A percentile compares a stretch with the other conserved stretches of the same genome.
Evolutionary conservation across 2,888 invertebrate species (phyloP).

Genomic region (Scaptomyza parva): DNA sequence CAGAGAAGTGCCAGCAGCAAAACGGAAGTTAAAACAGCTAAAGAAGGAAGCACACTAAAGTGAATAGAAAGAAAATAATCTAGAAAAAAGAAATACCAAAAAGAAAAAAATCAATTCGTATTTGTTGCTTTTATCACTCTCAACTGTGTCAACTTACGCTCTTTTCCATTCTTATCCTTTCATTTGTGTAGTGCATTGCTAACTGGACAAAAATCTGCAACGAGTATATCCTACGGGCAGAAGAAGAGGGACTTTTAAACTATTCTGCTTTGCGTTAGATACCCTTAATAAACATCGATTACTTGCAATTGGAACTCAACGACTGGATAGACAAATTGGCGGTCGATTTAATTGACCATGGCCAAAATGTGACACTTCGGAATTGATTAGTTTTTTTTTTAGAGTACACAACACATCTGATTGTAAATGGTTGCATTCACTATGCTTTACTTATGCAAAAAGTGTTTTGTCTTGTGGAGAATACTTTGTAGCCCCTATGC

Average conservation of each 20-base stretch:
- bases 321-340: too few relatives aligned
- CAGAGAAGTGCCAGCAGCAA: constrained; percentile 44
- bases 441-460: background rate
- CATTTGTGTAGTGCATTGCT: background rate
- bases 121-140: constrained; percentile 13
- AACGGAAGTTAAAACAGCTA: constrained; percentile 69
- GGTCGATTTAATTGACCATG: too few relatives aligned
- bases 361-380: background rate
- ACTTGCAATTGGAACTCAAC: background rate
- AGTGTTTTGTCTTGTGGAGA: background rate
- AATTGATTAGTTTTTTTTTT: too few relatives aligned
- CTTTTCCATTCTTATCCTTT: constrained; percentile 21
- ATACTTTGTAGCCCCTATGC: constrained; percentile 50
- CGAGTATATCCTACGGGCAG: constrained; percentile 1
- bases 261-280: constrained; percentile 22
- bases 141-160: constrained; percentile 31
- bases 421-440: background rate
- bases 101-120: background rate
- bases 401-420: background rate
- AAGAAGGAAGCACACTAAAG: constrained; percentile 66
- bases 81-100: constrained; percentile 51
- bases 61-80: constrained; percentile 57
- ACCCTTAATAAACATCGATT: constrained; percentile 12
- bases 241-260: constrained; percentile 45
- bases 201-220: constrained; percentile 6